A percentile compares a stretch with the other conserved stretches of the same genome.
phyloP scores from a whole-genome alignment of 2,113 vertebrate genomes.

The Columba janthina region DNA sequence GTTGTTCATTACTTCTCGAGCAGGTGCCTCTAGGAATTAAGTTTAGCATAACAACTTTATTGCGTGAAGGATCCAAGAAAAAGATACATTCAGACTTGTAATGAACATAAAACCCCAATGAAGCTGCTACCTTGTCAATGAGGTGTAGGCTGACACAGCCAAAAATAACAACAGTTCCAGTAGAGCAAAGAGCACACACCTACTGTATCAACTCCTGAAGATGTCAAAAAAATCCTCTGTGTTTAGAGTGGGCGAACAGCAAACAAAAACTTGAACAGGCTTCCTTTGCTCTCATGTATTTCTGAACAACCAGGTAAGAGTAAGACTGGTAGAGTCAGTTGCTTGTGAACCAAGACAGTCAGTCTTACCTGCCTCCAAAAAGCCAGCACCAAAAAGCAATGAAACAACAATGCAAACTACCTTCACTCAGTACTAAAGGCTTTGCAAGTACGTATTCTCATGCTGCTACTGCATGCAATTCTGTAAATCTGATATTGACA shows the following conservation, averaged over 20 bases:
- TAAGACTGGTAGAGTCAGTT: not conserved
- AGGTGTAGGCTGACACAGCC: not conserved
- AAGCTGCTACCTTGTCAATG: not conserved
- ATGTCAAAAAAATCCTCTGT: not conserved
- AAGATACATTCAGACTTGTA: not conserved
- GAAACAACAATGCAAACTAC: not conserved
- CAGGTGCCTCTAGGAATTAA: not conserved
- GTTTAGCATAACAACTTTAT: not conserved
- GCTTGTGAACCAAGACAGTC: not conserved
- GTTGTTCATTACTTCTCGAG: not conserved
- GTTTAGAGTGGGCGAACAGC: not conserved
- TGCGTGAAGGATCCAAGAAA: not conserved
- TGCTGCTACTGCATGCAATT: not conserved
- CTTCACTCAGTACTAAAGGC: not conserved
- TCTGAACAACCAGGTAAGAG: not conserved
- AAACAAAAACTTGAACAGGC: not conserved
- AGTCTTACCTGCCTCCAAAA: not conserved
- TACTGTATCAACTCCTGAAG: not conserved
- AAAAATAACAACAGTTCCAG: slow-evolving; percentile 14
- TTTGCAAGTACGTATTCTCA: fast-evolving
- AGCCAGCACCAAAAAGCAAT: not conserved
- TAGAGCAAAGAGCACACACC: not conserved
- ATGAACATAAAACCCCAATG: not conserved
- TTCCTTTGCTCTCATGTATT: not conserved
- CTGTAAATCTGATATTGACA: not conserved